phyloP scores from a whole-genome alignment of 2,113 vertebrate genomes.

The Micromys minutus region DNA sequence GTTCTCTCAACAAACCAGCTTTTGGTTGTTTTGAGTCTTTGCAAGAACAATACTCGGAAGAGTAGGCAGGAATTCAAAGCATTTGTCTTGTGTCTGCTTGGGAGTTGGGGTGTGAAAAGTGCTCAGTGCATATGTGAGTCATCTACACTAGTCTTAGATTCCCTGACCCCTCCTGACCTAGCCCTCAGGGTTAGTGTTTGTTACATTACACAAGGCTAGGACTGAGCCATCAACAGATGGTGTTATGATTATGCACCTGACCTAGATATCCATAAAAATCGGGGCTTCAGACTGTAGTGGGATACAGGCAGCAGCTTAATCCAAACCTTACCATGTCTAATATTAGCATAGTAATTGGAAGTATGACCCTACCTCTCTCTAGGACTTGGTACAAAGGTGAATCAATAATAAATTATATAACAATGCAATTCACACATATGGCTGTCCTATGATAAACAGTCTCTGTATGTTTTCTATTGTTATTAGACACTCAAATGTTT shows the following conservation, averaged over 20 bases:
- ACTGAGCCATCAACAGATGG: not conserved
- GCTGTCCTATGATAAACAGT: not conserved
- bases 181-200: not conserved
- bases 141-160: not conserved
- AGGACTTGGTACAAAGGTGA: not conserved
- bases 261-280: not conserved
- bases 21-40: no score
- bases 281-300: not conserved
- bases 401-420: constrained; percentile 3
- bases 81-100: not conserved
- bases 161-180: not conserved
- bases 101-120: not conserved
- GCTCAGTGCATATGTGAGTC: not conserved
- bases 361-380: not conserved
- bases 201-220: not conserved
- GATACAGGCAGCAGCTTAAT: not conserved
- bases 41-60: not conserved
- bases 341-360: not conserved
- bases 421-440: not conserved
- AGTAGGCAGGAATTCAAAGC: not conserved
- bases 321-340: not conserved
- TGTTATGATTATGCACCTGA: not conserved
- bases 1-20: no score
- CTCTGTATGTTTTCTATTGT: not conserved
- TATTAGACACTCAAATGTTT: constrained; percentile 19